Base-by-base conservation (phyloP, 2,888 invertebrate species). In the Dryobotodes eremita region DNA sequence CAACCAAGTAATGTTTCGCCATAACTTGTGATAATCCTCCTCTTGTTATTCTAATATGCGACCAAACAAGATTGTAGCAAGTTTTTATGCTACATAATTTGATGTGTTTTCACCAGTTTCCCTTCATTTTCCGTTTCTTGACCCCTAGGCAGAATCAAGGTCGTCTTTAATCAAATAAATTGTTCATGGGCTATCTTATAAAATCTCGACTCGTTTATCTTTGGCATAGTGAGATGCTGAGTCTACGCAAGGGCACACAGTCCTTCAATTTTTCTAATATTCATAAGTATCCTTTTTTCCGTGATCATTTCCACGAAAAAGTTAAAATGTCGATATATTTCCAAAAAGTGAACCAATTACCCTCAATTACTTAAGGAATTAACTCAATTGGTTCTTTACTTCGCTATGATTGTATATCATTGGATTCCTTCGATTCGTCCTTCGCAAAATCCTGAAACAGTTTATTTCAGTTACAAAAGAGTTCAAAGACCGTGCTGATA, bases 21-120 rank as follows among this genome's bases (percentile, higher is more conserved):
- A 76, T 88, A 86, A 80, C 71, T 79, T 87, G 70, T 55, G 74
- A 74, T 75, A 76, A 66, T 76, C 70, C 46, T 53, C 31, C 64
- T 8, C 64, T 76, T 78, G 13, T 55, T 80, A 80, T 85, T 79
- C 46, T 74, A 74, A 79, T 81, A 65, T 68, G 46, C 42, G 71
- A 69, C 46, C 55, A 50, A 69, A 80, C 61, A 77, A 80, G 53
- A 71, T 48, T 53, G 70, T 62, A 69, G 71, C 71, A 69, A 69
- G 64, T 62, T 79, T 71, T 62, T 75, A n/a, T 81, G 57, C 31
- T 15, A 68, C 71, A 71, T 65, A 26, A 46, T 55, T 42, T 75
- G n/a, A 81, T 84, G 68, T 75, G 57, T 75, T 77, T 80, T 74
- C 68, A 26, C 23, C 46, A 71, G 50, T 64, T 85, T 85, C 13